Percentiles rank a stretch among this genome's conserved stretches.
phyloP scores from a whole-genome alignment of 2,113 vertebrate species.

The Coptodon rendalli region DNA sequence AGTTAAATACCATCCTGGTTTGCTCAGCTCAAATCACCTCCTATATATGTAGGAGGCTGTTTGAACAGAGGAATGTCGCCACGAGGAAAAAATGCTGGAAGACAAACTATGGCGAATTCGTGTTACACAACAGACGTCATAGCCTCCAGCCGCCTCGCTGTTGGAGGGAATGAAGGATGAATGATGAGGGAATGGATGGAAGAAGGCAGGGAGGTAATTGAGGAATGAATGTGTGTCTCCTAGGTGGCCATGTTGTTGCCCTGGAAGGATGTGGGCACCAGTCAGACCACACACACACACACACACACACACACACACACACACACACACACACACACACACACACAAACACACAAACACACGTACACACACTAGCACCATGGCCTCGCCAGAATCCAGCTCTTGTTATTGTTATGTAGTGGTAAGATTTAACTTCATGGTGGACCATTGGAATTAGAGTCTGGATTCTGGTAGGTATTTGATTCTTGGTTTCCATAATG shows the following conservation, averaged over 20 bases:
- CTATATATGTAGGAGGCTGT: background rate
- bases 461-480: conserved; percentile 28
- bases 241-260: conserved; percentile 54
- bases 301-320: conserved; percentile 3
- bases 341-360: background rate
- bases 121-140: conserved; percentile 19
- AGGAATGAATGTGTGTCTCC: conserved; percentile 48
- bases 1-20: conserved; percentile 42
- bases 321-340: background rate
- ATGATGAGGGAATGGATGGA: background rate
- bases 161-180: conserved; percentile 29
- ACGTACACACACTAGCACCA: background rate
- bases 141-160: background rate
- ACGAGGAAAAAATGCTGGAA: conserved; percentile 22
- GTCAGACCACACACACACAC: conserved; percentile 57
- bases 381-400: conserved; percentile 3
- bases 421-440: conserved; percentile 22
- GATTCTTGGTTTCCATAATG: conserved; percentile 32
- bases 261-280: conserved; percentile 56
- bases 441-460: conserved; percentile 27
- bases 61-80: conserved; percentile 36
- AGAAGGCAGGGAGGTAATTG: conserved; percentile 15
- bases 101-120: conserved; percentile 30
- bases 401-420: conserved; percentile 44
- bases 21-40: conserved; percentile 22